These are phyloP conservation scores for Phymanthus crucifer DNA, from an alignment of 92 coral and sea anemone genomes.

Conservation along the genomic window DNA sequence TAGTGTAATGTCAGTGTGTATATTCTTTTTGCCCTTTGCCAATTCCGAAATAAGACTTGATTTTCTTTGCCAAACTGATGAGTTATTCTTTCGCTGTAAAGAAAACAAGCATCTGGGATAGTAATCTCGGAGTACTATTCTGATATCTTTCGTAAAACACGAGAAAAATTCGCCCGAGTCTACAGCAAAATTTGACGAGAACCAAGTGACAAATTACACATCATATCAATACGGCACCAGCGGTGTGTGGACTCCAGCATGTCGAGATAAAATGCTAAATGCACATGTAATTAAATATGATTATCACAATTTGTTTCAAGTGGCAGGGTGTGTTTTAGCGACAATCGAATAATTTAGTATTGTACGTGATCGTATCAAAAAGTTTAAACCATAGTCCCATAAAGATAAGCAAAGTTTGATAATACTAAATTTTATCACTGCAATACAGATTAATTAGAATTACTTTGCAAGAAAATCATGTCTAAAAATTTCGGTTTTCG, in stretches of 20 bases:
- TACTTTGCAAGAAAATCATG: background rate
- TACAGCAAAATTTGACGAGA: constrained; percentile 24
- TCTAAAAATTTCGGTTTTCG: background rate
- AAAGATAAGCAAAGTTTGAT: background rate
- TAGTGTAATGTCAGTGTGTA: background rate
- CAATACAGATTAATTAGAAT: background rate
- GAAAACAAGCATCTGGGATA: constrained; percentile 14
- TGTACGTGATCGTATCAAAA: background rate
- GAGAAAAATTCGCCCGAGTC: background rate
- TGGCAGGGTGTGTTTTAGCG: constrained; percentile 17
- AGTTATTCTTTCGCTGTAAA: background rate
- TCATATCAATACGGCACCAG: constrained; percentile 12
- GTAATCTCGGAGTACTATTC: background rate
- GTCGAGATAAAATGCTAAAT: constrained; percentile 60
- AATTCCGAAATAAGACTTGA: background rate
- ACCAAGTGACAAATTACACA: constrained; percentile 15
- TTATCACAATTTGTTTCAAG: constrained; percentile 32
- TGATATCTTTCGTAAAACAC: constrained; percentile 5
- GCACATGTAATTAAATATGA: constrained; percentile 39
- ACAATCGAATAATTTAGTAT: background rate
- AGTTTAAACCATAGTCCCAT: background rate
- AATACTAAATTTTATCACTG: background rate
- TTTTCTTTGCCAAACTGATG: background rate
- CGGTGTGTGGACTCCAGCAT: constrained; percentile 1
- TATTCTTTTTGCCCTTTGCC: background rate